phyloP scores from a whole-genome alignment of 2,888 invertebrate species.

The Diarsia mendica region DNA sequence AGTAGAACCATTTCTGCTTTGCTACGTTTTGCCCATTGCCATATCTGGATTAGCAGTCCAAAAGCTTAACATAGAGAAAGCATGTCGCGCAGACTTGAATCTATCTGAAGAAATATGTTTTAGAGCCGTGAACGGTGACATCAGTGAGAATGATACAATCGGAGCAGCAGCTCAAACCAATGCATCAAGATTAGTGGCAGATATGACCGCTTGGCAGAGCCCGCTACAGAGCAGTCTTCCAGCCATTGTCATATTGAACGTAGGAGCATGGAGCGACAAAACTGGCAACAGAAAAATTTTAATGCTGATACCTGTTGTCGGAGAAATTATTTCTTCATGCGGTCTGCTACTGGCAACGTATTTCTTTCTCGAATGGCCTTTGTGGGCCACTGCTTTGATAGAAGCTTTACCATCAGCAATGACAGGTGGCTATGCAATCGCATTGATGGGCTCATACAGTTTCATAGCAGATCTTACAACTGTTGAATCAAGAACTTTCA shows the following conservation, averaged over 20 bases:
- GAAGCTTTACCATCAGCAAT: constrained; percentile 90
- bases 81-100: constrained; percentile 88
- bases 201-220: constrained; percentile 89
- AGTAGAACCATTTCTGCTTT: constrained; percentile 92
- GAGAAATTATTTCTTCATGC: constrained; percentile 87
- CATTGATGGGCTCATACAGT: constrained; percentile 90
- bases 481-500: constrained; percentile 90
- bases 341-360: constrained; percentile 89
- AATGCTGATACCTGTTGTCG: constrained; percentile 89
- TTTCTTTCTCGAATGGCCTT: constrained; percentile 89
- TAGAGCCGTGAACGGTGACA: constrained; percentile 77
- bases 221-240: constrained; percentile 90
- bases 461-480: constrained; percentile 91
- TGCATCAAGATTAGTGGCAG: constrained; percentile 85
- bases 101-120: constrained; percentile 87
- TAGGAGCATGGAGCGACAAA: constrained; percentile 92
- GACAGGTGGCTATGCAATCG: constrained; percentile 90
- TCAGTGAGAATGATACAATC: constrained; percentile 72
- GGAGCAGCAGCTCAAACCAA: constrained; percentile 79
- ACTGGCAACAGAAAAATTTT: constrained; percentile 90
- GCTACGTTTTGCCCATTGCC: constrained; percentile 91
- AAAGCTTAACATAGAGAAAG: constrained; percentile 90
- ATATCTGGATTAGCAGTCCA: constrained; percentile 90
- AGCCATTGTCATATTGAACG: constrained; percentile 89
- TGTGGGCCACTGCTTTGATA: constrained; percentile 88